A percentile compares a stretch with the other conserved stretches of the same genome.
phyloP scores from a whole-genome alignment of 2,113 vertebrate genomes.

The Vidua macroura region DNA sequence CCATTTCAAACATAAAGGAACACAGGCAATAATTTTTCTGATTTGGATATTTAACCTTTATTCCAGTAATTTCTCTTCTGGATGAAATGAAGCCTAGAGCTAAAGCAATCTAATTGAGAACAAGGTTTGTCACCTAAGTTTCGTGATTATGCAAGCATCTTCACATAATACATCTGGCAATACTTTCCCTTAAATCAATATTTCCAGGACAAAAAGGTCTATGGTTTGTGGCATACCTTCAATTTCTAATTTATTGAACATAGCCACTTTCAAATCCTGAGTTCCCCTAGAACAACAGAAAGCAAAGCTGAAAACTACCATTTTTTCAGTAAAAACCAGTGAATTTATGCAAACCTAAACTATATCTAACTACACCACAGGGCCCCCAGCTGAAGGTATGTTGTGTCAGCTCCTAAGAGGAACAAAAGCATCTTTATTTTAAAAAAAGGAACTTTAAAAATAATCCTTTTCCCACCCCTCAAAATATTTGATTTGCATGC shows the following conservation, averaged over 20 bases:
- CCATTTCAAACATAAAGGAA: slow-evolving; percentile 33
- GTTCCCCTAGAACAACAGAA: background rate
- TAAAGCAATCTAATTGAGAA: slow-evolving; percentile 10
- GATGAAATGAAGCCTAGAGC: slow-evolving; percentile 12
- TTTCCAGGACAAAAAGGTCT: background rate
- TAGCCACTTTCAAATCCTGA: background rate
- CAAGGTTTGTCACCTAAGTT: background rate
- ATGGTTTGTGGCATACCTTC: background rate
- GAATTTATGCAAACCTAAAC: background rate
- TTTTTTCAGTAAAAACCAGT: background rate
- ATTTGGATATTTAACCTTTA: slow-evolving; percentile 56
- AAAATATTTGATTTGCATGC: background rate
- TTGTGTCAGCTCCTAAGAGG: background rate
- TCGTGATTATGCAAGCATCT: background rate
- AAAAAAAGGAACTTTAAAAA: background rate
- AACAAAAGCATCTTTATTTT: background rate
- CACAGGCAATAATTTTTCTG: slow-evolving; percentile 33
- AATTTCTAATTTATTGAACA: background rate
- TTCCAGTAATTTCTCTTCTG: slow-evolving; percentile 32
- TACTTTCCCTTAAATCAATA: background rate
- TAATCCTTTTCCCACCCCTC: accelerated
- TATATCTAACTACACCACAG: background rate
- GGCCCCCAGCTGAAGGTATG: background rate
- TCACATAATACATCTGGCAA: background rate
- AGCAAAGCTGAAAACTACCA: background rate